These are phyloP conservation scores for Cantharis lateralis DNA, from an alignment of 2,888 invertebrate genomes.

Conservation along the genomic window DNA sequence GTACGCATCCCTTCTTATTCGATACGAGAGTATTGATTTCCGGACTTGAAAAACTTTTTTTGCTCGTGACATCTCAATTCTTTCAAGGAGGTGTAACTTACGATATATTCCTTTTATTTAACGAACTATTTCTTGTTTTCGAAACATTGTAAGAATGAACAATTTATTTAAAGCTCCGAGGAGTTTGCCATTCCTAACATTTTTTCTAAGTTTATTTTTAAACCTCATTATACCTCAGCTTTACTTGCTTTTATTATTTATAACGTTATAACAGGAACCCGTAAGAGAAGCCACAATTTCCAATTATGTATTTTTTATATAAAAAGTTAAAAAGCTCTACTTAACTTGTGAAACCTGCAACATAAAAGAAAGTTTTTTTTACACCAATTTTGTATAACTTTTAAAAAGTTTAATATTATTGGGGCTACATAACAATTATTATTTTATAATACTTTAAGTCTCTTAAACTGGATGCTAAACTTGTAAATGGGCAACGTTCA, in stretches of 20 bases:
- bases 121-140: neutral
- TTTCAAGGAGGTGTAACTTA: neutral
- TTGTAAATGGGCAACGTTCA: neutral
- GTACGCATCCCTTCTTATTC: neutral
- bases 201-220: neutral
- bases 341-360: neutral
- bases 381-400: neutral
- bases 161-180: neutral
- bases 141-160: neutral
- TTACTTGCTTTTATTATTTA: neutral
- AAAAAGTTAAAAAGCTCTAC: neutral
- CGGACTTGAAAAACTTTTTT: neutral
- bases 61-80: neutral
- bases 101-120: neutral
- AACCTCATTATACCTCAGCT: neutral
- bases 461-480: neutral
- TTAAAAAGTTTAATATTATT: neutral
- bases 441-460: neutral
- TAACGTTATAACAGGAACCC: neutral
- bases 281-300: neutral
- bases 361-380: neutral
- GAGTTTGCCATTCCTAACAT: neutral
- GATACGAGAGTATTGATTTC: neutral
- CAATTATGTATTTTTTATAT: neutral
- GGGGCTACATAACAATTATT: neutral